Base-by-base conservation (phyloP, 2,888 invertebrate genomes). In the Luffia ferchaultella region DNA sequence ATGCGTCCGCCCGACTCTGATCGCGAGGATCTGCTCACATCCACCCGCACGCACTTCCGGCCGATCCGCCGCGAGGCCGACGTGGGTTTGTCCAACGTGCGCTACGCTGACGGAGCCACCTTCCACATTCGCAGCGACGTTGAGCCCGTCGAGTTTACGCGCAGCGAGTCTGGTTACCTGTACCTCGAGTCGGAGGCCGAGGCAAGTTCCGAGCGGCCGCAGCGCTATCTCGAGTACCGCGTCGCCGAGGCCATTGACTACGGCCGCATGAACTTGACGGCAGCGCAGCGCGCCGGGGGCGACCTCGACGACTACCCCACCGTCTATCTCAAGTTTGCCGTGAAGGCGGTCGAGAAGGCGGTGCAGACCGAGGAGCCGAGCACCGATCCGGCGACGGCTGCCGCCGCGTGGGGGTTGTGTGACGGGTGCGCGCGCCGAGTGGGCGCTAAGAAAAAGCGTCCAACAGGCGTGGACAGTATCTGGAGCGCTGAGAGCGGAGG, bases 1-100 rank as follows among this genome's bases (percentile, higher is more conserved):
- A 88, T 30, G 85, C 87, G 46, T 86, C 87, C 20, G 88, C 89
- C 68, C 73, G 85, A 47, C 16, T 60, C 58, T 57, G 74, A 72
- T n/a, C 85, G 86, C 58, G 93, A 93, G 65, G 92, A 93, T 72
- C 75, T 93, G 58, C 83, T 93, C 54, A 91, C 90, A 16, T 91
- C 94, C 5, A 86, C 89, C 56, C 88, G 89, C 56, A 94, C 93
- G 52, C 95, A 95, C 76, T 95, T 95, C 79, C 88, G 90, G 58
- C 94, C 95, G 16, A 94, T 95, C 60, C 87, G 88, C 60, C 87
- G 87, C 60, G 85, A 86, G 57, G 59, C 67, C 46, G 68, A 71
- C 48, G 72, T 68, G 20, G 50, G 51, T 20, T 54, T 60, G 59
- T 46, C 54, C 52, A 50, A 53, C 69, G 64, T 59, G 20, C 72